Evolutionary conservation across 2,113 vertebrate genomes (phyloP), one percentile per base, ranked within the genome.

Genomic region (Semnornis frantzii): DNA sequence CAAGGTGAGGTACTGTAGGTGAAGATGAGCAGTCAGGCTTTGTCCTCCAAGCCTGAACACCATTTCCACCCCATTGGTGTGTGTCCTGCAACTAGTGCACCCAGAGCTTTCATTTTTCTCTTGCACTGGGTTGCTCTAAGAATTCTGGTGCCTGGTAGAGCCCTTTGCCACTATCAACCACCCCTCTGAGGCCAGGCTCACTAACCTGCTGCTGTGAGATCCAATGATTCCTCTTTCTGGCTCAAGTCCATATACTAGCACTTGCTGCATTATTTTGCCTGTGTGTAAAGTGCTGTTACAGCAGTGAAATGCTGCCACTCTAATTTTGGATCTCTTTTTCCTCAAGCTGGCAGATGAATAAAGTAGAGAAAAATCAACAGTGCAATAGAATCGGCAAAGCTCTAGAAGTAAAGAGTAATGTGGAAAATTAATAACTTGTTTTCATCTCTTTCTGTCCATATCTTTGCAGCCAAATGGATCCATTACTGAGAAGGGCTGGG

Each of bases 31-130:
- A 1, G 12, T 44, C 33, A 93, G 30, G 27, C 59, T 66, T 39
- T 46, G 31, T 85, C 37, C 44, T 82, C 39, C n/a, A 58, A 7
- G 6, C 6, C 15, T 66, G 34, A 28, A 28, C 17, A 66, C 13
- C 1, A 1, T 55, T 62, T 63, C 30, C 33, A 37, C 27, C 8
- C 9, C 7, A 4, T 0, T 62, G 30, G 3, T 37, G 8, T 31
- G 59, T 84, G 42, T 16, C 14, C 69, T 85, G 52, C 3, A 3
- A 37, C 12, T 8, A 28, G 25, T 18, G 33, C 17, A 46, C 15
- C n/a, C 27, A 39, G 9, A 28, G 54, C 7, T 1, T 39, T 73
- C 2, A 15, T 70, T 69, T 44, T 65, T 19, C 30, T 37, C 18
- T 77, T 62, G 12, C 24, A 34, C 5, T 77, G 44, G 8, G 8